Percentiles rank a stretch among this genome's conserved stretches.
Conservation (phyloP, 2,888 invertebrate species). For the Baronia brevicornis region DNA sequence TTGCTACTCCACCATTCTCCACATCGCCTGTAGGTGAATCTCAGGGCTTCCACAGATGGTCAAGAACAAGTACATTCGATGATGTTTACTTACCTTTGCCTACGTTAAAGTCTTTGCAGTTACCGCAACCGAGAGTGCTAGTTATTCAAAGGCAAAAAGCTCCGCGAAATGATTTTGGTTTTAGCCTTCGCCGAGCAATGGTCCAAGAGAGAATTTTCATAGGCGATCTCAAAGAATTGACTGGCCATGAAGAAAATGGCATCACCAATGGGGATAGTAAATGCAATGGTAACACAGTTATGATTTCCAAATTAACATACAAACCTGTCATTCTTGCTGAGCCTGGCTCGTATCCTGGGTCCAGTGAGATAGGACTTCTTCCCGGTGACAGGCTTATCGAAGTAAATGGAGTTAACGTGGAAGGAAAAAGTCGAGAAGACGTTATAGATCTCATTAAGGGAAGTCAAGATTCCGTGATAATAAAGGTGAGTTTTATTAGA, state of each 20-base stretch:
- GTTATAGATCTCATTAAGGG: slow-evolving; percentile 95
- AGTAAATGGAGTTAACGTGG: slow-evolving; percentile 91
- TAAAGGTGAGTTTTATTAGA: slow-evolving; percentile 81
- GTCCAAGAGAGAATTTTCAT: slow-evolving; percentile 80
- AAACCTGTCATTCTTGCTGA: slow-evolving; percentile 92
- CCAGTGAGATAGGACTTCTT: slow-evolving; percentile 88
- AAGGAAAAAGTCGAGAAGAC: slow-evolving; percentile 90
- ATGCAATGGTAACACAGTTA: slow-evolving; percentile 42
- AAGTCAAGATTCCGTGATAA: slow-evolving; percentile 86
- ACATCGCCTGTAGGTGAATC: slow-evolving; percentile 90
- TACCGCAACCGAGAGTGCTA: slow-evolving; percentile 84
- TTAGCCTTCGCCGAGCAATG: slow-evolving; percentile 91
- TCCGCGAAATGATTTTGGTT: slow-evolving; percentile 94
- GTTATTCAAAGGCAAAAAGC: slow-evolving; percentile 86
- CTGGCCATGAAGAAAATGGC: slow-evolving; percentile 49
- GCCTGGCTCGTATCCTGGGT: slow-evolving; percentile 86
- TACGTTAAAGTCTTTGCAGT: slow-evolving; percentile 78
- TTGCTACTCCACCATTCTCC: slow-evolving; percentile 91
- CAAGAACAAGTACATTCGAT: slow-evolving; percentile 84
- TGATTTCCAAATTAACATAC: slow-evolving; percentile 70
- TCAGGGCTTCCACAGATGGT: slow-evolving; percentile 88
- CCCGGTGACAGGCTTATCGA: slow-evolving; percentile 96
- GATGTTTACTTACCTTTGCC: slow-evolving; percentile 84
- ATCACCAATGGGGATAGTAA: slow-evolving; percentile 55
- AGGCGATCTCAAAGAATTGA: slow-evolving; percentile 44